phyloP scores from a whole-genome alignment of 1,140 invertebrate genomes.

The Babylonia areolata region DNA sequence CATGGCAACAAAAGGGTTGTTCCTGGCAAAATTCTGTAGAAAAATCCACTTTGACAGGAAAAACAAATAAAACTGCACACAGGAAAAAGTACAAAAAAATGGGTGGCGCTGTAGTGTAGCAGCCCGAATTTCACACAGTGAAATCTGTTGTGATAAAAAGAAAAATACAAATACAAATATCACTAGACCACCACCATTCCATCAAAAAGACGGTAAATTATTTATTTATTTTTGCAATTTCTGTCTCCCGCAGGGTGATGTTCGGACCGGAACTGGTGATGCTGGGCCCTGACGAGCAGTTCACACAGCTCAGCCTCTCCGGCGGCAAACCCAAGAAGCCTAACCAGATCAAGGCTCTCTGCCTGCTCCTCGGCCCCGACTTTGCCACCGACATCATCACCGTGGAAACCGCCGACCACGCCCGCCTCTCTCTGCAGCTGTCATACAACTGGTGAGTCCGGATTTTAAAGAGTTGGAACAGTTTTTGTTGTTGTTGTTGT shows the following conservation, averaged over 20 bases:
- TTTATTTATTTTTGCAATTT: background rate
- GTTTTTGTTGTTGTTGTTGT: no score
- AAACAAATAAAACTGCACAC: no score
- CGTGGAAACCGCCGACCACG: conserved; percentile 79
- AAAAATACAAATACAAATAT: background rate
- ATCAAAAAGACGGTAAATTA: no score
- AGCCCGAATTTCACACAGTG: no score
- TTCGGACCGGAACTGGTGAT: conserved; percentile 80
- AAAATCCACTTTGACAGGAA: no score
- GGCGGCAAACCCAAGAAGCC: conserved; percentile 79
- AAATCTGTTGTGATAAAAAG: no score
- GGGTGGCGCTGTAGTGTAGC: no score
- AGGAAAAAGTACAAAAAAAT: no score
- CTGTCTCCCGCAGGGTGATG: conserved; percentile 72
- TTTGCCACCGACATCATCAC: conserved; percentile 79
- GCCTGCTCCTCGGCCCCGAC: conserved; percentile 78
- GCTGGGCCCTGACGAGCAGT: conserved; percentile 79
- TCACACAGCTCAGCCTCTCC: conserved; percentile 78
- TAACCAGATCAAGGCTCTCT: conserved; percentile 77
- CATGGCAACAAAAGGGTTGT: no score
- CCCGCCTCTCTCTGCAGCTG: conserved; percentile 77
- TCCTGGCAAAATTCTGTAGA: no score
- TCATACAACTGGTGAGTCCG: conserved; percentile 78
- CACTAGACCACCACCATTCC: background rate
- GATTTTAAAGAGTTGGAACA: no score